Base-by-base conservation (phyloP, 2,797 vertebrate species). In the Myotis myotis region DNA sequence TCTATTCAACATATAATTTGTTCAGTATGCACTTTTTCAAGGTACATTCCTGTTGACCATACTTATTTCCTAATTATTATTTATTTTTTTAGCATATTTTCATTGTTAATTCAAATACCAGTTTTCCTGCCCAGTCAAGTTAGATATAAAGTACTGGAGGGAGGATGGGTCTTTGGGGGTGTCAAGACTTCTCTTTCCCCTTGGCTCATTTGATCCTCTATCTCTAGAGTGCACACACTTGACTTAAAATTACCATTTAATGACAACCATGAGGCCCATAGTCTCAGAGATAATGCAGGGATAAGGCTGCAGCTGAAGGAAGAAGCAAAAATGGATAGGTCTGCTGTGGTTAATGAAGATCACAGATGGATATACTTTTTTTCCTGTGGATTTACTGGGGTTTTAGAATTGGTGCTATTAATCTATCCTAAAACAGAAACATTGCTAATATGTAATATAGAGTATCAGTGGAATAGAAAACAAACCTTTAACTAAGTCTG, bases 391-490 rank as follows among this genome's bases (percentile, higher is more conserved):
- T 85, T 94, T 93, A 89, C 79, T 93, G 89, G 60, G 80, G 95
- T 94, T 96, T 97, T 95, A 96, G 92, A 97, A 88, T 60, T 92
- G 75, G 95, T 87, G 92, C 88, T 95, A 97, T 97, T 97, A 96
- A 97, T 95, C 93, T 96, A 94, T 93, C 83, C 80, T 95, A 87
- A 93, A 89, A 96, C 62, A 95, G 96, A 96, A 96, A 96, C 68
- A 89, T 97, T 88, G 30, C 60, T 96, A 94, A 95, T 96, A 94
- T 95, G 79, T 96, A 95, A 87, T 95, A 60, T n/a, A 75, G 53
- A 90, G 36, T 94, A 92, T 88, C 84, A 41, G 55, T 94, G 89
- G 91, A 95, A 93, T 86, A 93, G 92, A 95, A 96, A 97, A 93
- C 94, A 97, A 95, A 96, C 64, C 84, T 97, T 96, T 97, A 95